phyloP scores from a whole-genome alignment of 2,888 invertebrate species.

The Lydus trimaculatus region DNA sequence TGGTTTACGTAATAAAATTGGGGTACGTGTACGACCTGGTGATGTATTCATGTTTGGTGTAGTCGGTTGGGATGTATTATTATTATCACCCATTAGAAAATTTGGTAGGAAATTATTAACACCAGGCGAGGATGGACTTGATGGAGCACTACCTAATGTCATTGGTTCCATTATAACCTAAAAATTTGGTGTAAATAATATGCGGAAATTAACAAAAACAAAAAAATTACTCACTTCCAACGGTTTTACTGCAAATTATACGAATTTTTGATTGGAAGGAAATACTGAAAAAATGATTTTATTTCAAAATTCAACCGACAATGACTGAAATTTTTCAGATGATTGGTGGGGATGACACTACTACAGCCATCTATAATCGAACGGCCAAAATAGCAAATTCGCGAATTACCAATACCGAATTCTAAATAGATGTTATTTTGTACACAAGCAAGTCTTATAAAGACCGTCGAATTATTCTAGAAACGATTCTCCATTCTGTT shows the following conservation, averaged over 20 bases:
- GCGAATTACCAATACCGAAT: too few species aligned
- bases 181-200: background rate
- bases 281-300: background rate
- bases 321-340: background rate
- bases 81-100: conserved; percentile 77
- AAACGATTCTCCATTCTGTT: too few species aligned
- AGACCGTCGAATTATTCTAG: too few species aligned
- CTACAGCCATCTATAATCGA: background rate
- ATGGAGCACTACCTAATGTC: conserved; percentile 80
- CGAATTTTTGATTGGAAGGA: background rate
- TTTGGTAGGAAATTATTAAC: conserved; percentile 76
- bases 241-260: background rate
- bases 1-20: conserved; percentile 38
- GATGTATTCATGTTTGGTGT: conserved; percentile 52
- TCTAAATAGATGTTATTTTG: too few species aligned
- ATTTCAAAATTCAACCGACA: background rate
- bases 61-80: conserved; percentile 63
- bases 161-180: conserved; percentile 76
- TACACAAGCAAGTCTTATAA: too few species aligned
- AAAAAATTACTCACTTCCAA: background rate
- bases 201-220: too few species aligned
- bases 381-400: too few species aligned
- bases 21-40: conserved; percentile 52
- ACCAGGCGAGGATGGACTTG: conserved; percentile 72
- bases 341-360: background rate